Percentiles rank a stretch among this genome's conserved stretches.
Conservation (phyloP, 2,113 vertebrate genomes). For the Dissostichus mawsoni region DNA sequence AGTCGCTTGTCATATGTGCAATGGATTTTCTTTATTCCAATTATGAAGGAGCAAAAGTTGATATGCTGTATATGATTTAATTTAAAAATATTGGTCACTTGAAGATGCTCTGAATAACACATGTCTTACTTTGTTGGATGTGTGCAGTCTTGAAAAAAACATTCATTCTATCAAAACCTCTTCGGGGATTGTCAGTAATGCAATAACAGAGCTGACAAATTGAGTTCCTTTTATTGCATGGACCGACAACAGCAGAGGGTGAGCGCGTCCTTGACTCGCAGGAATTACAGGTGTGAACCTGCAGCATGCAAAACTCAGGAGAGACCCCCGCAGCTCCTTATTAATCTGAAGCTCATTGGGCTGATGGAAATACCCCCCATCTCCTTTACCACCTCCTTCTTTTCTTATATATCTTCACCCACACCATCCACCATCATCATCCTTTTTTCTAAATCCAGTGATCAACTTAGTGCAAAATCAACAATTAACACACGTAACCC, state of each 20-base stretch:
- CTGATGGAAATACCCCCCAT: conserved; percentile 17
- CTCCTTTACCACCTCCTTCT: too few species aligned
- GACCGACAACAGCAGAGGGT: conserved; percentile 48
- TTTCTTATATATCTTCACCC: not conserved
- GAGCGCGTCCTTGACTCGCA: conserved; percentile 68
- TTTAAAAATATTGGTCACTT: conserved; percentile 33
- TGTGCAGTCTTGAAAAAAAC: not conserved
- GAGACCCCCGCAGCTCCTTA: conserved; percentile 60
- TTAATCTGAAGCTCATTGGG: conserved; percentile 79
- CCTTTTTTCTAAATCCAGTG: conserved; percentile 12
- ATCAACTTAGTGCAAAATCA: conserved; percentile 43
- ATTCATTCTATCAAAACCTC: conserved; percentile 39
- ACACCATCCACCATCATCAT: not conserved
- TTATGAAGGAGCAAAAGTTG: not conserved
- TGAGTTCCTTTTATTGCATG: conserved; percentile 67
- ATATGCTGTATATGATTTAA: conserved; percentile 22
- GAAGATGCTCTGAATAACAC: conserved; percentile 37
- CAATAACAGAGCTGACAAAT: conserved; percentile 69
- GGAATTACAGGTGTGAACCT: conserved; percentile 66
- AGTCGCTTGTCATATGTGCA: not conserved
- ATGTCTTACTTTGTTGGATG: conserved; percentile 6
- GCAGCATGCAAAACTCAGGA: conserved; percentile 50
- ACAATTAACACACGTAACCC: conserved; percentile 41
- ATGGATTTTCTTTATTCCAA: not conserved
- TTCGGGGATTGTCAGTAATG: conserved; percentile 45